A percentile compares a stretch with the other conserved stretches of the same genome.
phyloP scores from a whole-genome alignment of 2,888 invertebrate genomes.

The Macroteleia sp. region DNA sequence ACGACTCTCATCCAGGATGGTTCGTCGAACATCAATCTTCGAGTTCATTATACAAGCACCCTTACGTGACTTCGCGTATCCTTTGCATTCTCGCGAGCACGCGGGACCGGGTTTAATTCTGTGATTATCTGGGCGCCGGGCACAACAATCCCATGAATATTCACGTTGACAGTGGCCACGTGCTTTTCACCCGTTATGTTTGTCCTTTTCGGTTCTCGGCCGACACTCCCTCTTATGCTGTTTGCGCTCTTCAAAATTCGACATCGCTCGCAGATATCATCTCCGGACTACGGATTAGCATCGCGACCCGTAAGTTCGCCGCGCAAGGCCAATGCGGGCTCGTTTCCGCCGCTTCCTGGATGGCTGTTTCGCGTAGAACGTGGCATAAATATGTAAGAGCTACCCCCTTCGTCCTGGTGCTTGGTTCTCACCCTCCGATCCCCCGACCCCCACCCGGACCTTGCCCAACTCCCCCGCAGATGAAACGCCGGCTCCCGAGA shows the following conservation, averaged over 20 bases:
- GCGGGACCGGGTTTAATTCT: constrained; percentile 19
- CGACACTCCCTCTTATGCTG: constrained; percentile 22
- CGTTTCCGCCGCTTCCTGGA: constrained; percentile 60
- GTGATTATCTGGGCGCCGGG: constrained; percentile 18
- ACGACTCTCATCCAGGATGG: constrained; percentile 41
- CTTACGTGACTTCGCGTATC: constrained; percentile 53
- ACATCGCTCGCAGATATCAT: constrained; percentile 56
- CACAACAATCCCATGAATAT: constrained; percentile 39
- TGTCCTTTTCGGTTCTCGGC: background rate
- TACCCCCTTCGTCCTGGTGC: constrained; percentile 73
- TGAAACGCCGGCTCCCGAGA: constrained; percentile 45
- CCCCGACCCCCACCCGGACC: constrained; percentile 71
- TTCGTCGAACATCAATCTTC: constrained; percentile 62
- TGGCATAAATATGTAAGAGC: constrained; percentile 84
- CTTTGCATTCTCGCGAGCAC: constrained; percentile 35
- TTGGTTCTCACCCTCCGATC: constrained; percentile 68
- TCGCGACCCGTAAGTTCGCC: constrained; percentile 51
- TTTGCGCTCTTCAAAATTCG: constrained; percentile 57
- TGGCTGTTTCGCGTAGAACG: constrained; percentile 80
- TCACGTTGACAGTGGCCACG: constrained; percentile 44
- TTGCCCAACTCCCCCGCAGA: constrained; percentile 73
- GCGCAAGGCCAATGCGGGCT: constrained; percentile 55
- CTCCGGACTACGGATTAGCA: constrained; percentile 63
- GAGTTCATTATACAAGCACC: constrained; percentile 57
- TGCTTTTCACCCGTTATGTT: constrained; percentile 16